Conservation (phyloP, 2,797 vertebrate species). For the Chelidonichthys spinosus region DNA sequence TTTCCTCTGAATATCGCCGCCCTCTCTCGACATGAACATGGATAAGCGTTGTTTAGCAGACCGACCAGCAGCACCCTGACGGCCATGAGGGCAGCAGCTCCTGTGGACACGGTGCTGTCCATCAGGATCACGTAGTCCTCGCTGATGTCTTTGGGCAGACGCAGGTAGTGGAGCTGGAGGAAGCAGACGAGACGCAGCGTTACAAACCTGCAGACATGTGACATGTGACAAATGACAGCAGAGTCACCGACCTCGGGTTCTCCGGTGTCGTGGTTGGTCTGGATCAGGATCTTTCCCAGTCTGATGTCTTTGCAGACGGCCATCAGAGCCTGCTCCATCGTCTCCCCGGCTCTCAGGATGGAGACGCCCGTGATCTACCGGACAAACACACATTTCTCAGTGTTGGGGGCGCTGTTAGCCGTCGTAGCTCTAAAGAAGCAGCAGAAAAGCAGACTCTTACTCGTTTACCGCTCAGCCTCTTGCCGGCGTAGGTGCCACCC, state of each 20-base stretch:
- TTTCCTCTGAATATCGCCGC: no score
- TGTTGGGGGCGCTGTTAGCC: no score
- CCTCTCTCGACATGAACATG: no score
- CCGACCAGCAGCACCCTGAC: constrained; percentile 87
- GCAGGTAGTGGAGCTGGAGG: constrained; percentile 90
- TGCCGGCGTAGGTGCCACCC: constrained; percentile 87
- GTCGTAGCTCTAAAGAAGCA: not conserved
- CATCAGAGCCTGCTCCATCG: constrained; percentile 93
- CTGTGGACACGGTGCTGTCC: constrained; percentile 95
- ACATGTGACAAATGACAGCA: no score
- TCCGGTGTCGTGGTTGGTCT: constrained; percentile 93
- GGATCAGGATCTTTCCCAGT: constrained; percentile 94
- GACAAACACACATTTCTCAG: not conserved
- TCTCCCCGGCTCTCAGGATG: constrained; percentile 92
- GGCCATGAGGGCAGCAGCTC: constrained; percentile 92
- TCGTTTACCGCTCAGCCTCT: constrained; percentile 88
- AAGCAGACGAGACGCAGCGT: not conserved
- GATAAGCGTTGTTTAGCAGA: no score
- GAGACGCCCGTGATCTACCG: constrained; percentile 91
- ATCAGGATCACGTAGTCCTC: constrained; percentile 95
- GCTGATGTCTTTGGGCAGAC: constrained; percentile 91
- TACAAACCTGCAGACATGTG: no score
- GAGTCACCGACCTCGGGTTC: constrained; percentile 86
- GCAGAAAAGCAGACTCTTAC: constrained; percentile 73
- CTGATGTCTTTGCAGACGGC: constrained; percentile 94